Evolutionary conservation across 2,113 vertebrate species (phyloP).

Genomic region (Fukomys damarensis): DNA sequence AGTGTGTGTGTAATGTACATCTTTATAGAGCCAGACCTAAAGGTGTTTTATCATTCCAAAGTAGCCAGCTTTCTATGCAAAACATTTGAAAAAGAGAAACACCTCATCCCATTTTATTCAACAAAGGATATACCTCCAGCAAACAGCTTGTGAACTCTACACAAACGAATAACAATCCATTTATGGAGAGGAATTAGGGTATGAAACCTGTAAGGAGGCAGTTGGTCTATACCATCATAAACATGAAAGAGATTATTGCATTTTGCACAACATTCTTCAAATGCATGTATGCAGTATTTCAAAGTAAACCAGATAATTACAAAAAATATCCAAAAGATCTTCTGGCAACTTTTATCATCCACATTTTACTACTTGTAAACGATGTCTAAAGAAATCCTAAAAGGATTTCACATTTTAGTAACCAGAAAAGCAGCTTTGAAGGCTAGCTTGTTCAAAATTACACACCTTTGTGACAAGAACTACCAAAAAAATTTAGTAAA

Average conservation of each 20-base stretch:
- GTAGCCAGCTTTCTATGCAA: not conserved
- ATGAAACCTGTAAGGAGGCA: not conserved
- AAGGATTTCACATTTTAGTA: too few species aligned
- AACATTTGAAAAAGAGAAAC: not conserved
- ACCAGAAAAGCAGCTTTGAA: too few species aligned
- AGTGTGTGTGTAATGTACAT: not conserved
- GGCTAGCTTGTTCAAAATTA: slow-evolving; percentile 24
- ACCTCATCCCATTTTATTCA: not conserved
- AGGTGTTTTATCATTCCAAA: not conserved
- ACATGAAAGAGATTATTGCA: not conserved
- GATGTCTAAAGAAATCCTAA: not conserved
- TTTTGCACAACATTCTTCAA: not conserved
- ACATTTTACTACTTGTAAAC: not conserved
- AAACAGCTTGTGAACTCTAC: not conserved
- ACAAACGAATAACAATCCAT: not conserved
- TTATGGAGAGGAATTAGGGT: not conserved
- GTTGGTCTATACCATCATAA: too few species aligned
- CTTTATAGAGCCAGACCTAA: not conserved
- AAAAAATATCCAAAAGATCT: not conserved
- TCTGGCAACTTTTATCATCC: not conserved
- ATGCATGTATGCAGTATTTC: not conserved
- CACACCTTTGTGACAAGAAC: not conserved
- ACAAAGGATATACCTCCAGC: not conserved
- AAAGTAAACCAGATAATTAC: not conserved
- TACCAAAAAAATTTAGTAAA: not conserved